Conservation (phyloP, 2,113 vertebrate species). For the Balaenoptera acutorostrata region DNA sequence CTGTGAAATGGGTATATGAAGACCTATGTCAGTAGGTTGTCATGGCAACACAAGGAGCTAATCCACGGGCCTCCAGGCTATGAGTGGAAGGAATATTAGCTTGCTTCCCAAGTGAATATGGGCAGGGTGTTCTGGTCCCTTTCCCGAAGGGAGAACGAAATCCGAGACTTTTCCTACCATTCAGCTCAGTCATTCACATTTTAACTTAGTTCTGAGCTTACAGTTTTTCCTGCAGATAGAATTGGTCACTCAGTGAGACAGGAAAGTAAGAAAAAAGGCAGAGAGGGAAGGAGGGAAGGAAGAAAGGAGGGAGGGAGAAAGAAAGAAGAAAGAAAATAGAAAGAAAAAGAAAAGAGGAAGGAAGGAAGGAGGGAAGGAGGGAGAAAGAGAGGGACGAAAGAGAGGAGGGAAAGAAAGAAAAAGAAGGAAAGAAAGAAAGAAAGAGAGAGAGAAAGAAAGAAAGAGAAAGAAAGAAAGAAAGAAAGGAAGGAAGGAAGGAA, state of each 20-base stretch:
- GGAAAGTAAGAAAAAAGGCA: neutral
- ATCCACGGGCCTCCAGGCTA: accelerated
- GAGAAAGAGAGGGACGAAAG: accelerated
- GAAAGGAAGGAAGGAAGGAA: no score
- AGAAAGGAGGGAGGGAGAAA: accelerated
- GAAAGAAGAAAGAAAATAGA: accelerated
- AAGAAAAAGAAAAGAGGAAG: accelerated
- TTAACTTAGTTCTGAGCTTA: no score
- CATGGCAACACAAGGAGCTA: neutral
- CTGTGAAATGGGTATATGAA: neutral
- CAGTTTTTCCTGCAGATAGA: neutral
- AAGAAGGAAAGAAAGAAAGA: neutral
- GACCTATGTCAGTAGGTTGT: accelerated
- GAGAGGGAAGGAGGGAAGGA: no score
- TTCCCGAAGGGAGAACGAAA: accelerated
- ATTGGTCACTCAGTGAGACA: neutral
- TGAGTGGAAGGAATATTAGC: accelerated
- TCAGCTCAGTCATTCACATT: neutral
- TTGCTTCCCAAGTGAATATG: neutral
- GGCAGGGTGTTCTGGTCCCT: neutral
- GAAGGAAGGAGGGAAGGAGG: accelerated
- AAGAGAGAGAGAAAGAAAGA: neutral
- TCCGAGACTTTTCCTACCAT: neutral
- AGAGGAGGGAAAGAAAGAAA: accelerated
- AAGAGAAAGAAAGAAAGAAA: neutral